Evolutionary conservation across 1,140 invertebrate genomes (phyloP).

Genomic region (Drosophila orena): DNA sequence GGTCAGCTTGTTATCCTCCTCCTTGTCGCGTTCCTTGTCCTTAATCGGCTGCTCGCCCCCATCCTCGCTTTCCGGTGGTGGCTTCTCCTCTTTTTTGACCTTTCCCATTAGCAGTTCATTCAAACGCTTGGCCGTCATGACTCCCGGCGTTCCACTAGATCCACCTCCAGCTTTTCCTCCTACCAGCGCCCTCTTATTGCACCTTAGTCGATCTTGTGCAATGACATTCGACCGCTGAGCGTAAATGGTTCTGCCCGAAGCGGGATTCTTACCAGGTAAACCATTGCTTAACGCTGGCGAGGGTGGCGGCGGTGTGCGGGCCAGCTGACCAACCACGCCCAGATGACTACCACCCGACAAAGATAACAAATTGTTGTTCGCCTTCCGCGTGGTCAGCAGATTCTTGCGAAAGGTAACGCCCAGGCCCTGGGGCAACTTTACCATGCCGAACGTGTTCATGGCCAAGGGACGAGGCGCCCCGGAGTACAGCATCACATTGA

Average conservation of each 20-base stretch:
- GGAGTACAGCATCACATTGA: constrained; percentile 73
- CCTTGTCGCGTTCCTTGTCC: constrained; percentile 31
- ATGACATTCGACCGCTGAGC: constrained; percentile 65
- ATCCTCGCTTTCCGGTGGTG: constrained; percentile 29
- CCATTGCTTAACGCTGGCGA: constrained; percentile 54
- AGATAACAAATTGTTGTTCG: constrained; percentile 70
- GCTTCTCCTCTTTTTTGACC: constrained; percentile 53
- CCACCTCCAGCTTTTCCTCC: constrained; percentile 13
- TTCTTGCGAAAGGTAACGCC: constrained; percentile 77
- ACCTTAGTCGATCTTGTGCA: constrained; percentile 61
- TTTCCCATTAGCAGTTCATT: constrained; percentile 61
- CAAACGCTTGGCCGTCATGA: constrained; percentile 59
- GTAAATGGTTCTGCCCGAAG: constrained; percentile 60
- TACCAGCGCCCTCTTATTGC: constrained; percentile 60
- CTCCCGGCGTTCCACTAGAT: constrained; percentile 6
- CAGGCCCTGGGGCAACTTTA: constrained; percentile 72
- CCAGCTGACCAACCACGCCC: constrained; percentile 67
- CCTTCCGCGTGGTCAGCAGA: constrained; percentile 69
- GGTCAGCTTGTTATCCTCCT: constrained; percentile 44
- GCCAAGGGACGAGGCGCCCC: constrained; percentile 74
- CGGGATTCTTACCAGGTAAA: constrained; percentile 26
- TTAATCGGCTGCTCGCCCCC: constrained; percentile 32
- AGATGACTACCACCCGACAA: constrained; percentile 51
- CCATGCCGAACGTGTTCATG: constrained; percentile 74
- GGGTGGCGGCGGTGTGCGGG: constrained; percentile 45